Percentiles rank a stretch among this genome's conserved stretches.
phyloP scores from a whole-genome alignment of 2,888 invertebrate species.

The Dolichomitus sp. region DNA sequence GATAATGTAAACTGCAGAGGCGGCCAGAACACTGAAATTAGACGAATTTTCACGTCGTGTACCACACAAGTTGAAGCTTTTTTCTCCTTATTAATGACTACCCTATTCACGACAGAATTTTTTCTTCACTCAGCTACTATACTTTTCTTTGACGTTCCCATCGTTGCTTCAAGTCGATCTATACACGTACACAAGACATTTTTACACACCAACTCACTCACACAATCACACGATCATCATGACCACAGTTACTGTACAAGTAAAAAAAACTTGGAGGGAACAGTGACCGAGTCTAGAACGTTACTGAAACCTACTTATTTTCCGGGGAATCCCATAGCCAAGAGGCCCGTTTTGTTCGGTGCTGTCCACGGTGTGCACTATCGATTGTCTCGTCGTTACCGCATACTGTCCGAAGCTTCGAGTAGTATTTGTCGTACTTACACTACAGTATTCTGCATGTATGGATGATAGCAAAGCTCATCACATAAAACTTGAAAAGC shows the following conservation, averaged over 20 bases:
- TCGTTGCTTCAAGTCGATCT: background rate
- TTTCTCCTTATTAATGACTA: background rate
- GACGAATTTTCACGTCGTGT: background rate
- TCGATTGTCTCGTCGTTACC: constrained; percentile 57
- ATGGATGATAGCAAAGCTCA: background rate
- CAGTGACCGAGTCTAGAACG: constrained; percentile 3
- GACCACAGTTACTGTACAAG: background rate
- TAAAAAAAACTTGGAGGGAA: background rate
- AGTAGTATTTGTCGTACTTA: background rate
- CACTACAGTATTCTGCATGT: background rate
- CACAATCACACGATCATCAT: too few relatives aligned
- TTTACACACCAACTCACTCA: too few relatives aligned
- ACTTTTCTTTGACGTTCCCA: background rate
- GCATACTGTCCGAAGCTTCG: constrained; percentile 24
- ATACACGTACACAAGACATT: too few relatives aligned
- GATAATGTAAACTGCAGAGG: background rate
- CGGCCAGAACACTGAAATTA: background rate
- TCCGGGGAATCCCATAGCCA: constrained; percentile 71
- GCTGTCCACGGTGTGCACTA: constrained; percentile 37
- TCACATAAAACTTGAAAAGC: constrained; percentile 28
- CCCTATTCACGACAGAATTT: background rate
- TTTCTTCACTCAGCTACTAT: background rate
- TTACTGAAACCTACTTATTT: constrained; percentile 68
- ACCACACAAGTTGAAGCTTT: background rate
- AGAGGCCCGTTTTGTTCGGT: constrained; percentile 7